Evolutionary conservation across 2,113 vertebrate species (phyloP), one percentile per base, ranked within the genome.

Genomic region (Hippocampus zosterae): DNA sequence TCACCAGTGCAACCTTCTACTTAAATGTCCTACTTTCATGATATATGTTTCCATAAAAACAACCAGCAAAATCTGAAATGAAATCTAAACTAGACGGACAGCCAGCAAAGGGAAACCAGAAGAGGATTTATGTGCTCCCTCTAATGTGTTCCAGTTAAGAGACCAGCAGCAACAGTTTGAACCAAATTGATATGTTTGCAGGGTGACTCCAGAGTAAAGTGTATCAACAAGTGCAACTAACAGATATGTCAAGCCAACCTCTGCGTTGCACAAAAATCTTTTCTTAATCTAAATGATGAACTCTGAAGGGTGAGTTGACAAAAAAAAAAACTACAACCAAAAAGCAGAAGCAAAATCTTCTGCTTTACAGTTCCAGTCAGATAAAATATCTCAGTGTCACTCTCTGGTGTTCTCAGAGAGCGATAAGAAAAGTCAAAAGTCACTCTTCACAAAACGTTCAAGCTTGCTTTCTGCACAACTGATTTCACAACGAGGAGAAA

Each of bases 381-480:
- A 90, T 88, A 87, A 87, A 59, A 88, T 86, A 69, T 69, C 16
- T 72, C 83, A 48, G 70, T n/a, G 84, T 89, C 75, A 90, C 73
- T 76, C 80, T 85, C 8, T 33, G 62, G 79, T 79, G 76, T 79
- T 79, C 65, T 68, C 12, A 46, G 42, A 76, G 5, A 25, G 63
- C 42, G 85, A 88, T 88, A 88, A 87, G 80, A 85, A 84, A 86
- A 81, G 73, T 76, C 81, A 73, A 62, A 37, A 83, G 87, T 90
- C 88, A 90, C 84, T 67, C 23, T 29, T 70, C 4, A 9, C 33
- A 46, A 29, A 33, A 21, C 5, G 10, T 19, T 82, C 65, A 79
- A 83, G 74, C 81, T 85, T 25, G 55, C 50, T 82, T 90, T 88
- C 86, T 85, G 70, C 65, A 87, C 78, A 91, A 90, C 80, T 89